These are phyloP conservation scores for Edolisoma coerulescens DNA, from an alignment of 2,113 vertebrate genomes.

Conservation along the genomic window DNA sequence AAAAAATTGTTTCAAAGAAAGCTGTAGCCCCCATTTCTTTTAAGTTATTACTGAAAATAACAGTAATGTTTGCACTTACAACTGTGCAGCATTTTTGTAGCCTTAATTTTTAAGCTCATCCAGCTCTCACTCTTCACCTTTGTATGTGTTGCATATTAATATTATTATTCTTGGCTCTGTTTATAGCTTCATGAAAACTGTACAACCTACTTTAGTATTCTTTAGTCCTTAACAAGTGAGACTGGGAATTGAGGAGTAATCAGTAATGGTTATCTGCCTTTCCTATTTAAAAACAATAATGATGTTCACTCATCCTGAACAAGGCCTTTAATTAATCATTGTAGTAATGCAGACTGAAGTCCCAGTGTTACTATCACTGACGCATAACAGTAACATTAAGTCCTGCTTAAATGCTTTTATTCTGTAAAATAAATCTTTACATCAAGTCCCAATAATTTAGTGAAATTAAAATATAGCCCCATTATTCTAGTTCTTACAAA, in stretches of 20 bases:
- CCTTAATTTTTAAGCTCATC: slow-evolving; percentile 34
- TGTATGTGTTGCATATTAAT: slow-evolving; percentile 42
- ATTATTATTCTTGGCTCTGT: slow-evolving; percentile 56
- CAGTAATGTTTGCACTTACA: background rate
- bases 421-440: slow-evolving; percentile 71
- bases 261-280: slow-evolving; percentile 86
- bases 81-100: background rate
- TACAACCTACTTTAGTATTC: slow-evolving; percentile 70
- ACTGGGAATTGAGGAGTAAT: slow-evolving; percentile 76
- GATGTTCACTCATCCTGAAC: slow-evolving; percentile 84
- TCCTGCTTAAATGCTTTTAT: slow-evolving; percentile 70
- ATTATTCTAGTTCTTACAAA: slow-evolving; percentile 36
- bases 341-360: slow-evolving; percentile 83
- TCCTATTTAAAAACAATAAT: slow-evolving; percentile 91
- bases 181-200: slow-evolving; percentile 63
- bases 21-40: background rate
- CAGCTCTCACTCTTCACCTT: background rate
- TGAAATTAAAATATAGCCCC: slow-evolving; percentile 56
- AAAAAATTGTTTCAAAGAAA: background rate
- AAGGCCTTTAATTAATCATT: slow-evolving; percentile 91
- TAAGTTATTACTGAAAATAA: background rate
- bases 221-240: slow-evolving; percentile 72
- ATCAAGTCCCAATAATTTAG: slow-evolving; percentile 61
- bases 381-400: slow-evolving; percentile 68
- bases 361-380: slow-evolving; percentile 76